Base-by-base conservation (phyloP, 2,888 invertebrate genomes). In the Thecocarcelia acutangulata region DNA sequence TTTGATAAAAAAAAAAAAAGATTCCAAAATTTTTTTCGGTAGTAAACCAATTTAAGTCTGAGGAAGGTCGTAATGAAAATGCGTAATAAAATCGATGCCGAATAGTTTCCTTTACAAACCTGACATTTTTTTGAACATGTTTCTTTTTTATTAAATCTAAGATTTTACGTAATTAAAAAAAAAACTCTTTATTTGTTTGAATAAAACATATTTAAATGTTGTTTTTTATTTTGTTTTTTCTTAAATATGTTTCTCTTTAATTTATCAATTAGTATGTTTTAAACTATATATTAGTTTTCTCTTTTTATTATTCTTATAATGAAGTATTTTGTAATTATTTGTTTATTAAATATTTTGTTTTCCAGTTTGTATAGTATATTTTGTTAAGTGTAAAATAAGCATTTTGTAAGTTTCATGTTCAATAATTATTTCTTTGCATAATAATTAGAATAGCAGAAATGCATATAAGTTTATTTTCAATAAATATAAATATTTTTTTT, bases 361-460 rank as follows among this genome's bases (percentile, higher is more conserved):
- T 50, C 11, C 40, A 61, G 40, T 69, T 13, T 48, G 17, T 40
- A 8, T 33, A 8, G 33, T 33, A 33, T 33, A 33, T 46, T 69
- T 68, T 33, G 12, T 61, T 61, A 56, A 77, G 46, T 82, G 77
- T 78, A 68, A 63, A 74, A 70, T 82, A 74, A 74, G 77, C 77
- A 48, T 68, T 74, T 46, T 79, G 13, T 42, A n/a, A 54, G 0
- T 33, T 33, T 52, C 13, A 54, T 68, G 64, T 42, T 54, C n/a
- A 63, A 58, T 61, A 61, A 44, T 64, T 64, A 48, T 58, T 74
- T 40, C 37, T 80, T 64, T 61, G 63, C 72, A 66, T 73, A 40
- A n/a, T 48, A 63, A 74, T 48, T 74, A 74, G 69, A 58, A 40
- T 74, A 54, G 74, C 66, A 59, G 74, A 63, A 82, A 42, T 78